Evolutionary conservation across 2,888 invertebrate genomes (phyloP), one percentile per base, ranked within the genome.

Genomic region (Pediacus dermestoides): DNA sequence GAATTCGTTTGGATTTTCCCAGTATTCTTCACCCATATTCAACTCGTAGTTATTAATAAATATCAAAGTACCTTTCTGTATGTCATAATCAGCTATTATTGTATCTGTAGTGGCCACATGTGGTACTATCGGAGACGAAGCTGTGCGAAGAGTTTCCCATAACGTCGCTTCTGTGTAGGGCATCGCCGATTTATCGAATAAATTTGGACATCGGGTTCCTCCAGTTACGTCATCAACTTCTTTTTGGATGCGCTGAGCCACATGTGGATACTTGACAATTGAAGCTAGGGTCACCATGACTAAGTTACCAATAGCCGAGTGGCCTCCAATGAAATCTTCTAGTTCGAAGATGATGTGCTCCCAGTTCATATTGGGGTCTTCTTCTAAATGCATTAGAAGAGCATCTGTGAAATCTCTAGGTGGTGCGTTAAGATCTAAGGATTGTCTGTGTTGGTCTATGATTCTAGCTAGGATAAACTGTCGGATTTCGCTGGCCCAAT

Each of bases 71-170:
- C 85, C 89, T 58, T 84, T 84, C 31, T 80, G 77, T 0, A 91
- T 77, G 0, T 76, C 74, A 56, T 77, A 85, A 0, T 85, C 88
- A 25, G 80, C 77, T 3, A 92, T 78, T 1, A 76, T 73, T 0
- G 85, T 81, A 56, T 86, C 81, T 52, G 81, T 78, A 1, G 85
- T 86, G 0, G 91, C 88, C 0, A 89, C 89, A 60, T 91, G 91
- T 0, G 92, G 92, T 0, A 92, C 91, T 39, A 92, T 91, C 0
- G 92, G 91, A 0, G 91, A 91, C 0, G 89, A 88, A 0, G 86
- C 80, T 35, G 81, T 80, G 32, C 92, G 70, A 1, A 91, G 67
- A 1, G 87, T 82, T 70, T 92, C 92, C 53, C 84, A 75, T 8
- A 91, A 77, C 0, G 86, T 82, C 0, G 88, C 88, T 68, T 88